phyloP scores from a whole-genome alignment of 2,797 vertebrate genomes.

The Propithecus deckenii region DNA sequence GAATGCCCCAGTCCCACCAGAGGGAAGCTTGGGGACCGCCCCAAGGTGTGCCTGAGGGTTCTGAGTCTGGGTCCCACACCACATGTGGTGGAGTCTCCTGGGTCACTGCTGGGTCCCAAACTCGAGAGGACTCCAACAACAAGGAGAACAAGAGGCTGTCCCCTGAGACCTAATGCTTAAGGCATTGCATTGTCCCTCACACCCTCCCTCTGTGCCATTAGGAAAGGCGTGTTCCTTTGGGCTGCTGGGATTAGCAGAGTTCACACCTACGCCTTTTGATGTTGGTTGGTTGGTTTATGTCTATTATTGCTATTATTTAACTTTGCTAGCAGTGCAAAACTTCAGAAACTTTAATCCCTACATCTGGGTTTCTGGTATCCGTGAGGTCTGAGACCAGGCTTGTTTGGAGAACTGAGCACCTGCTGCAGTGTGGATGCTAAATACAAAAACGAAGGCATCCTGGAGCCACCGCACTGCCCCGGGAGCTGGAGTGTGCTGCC shows the following conservation, averaged over 20 bases:
- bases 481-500: neutral
- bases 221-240: neutral
- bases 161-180: neutral
- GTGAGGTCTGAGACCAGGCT: neutral
- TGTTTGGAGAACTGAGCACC: neutral
- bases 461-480: accelerated
- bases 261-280: neutral
- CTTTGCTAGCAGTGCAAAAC: neutral
- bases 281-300: neutral
- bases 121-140: too few relatives aligned
- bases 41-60: too few relatives aligned
- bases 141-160: neutral
- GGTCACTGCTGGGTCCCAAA: neutral
- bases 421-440: accelerated
- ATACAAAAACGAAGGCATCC: accelerated
- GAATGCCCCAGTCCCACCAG: neutral
- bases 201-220: accelerated
- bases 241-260: neutral
- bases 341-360: neutral
- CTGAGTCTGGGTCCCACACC: neutral
- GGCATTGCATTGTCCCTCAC: accelerated
- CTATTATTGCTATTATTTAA: neutral
- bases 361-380: neutral
- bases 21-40: neutral
- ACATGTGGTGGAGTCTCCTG: neutral